Percentiles rank a stretch among this genome's conserved stretches.
These are phyloP conservation scores for Coracopsis vasa DNA, from an alignment of 2,113 vertebrate species.

Conservation along the genomic window DNA sequence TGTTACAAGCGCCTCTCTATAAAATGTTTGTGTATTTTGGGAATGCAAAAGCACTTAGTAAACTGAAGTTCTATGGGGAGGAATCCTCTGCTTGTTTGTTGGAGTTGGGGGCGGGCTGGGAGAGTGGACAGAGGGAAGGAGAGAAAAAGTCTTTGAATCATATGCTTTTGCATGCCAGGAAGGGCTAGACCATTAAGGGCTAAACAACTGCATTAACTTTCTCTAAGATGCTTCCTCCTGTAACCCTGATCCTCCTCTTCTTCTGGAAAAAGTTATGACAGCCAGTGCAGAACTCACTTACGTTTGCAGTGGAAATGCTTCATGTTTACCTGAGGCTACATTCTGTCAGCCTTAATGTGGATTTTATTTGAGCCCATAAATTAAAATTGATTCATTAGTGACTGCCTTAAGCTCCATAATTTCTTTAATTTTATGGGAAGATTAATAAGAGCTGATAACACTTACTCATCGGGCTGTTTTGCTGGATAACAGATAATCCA, in stretches of 20 bases:
- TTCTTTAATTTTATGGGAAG: slow-evolving; percentile 42
- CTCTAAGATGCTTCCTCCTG: not conserved
- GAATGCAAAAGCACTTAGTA: not conserved
- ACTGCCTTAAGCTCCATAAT: slow-evolving; percentile 49
- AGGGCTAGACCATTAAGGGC: not conserved
- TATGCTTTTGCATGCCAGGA: not conserved
- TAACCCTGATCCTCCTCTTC: not conserved
- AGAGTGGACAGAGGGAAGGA: not conserved
- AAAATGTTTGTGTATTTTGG: not conserved
- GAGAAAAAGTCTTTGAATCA: not conserved
- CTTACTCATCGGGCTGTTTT: slow-evolving; percentile 6
- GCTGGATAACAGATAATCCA: slow-evolving; percentile 16
- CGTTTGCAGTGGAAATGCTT: slow-evolving; percentile 24
- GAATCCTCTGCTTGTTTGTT: not conserved
- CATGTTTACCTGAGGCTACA: slow-evolving; percentile 33
- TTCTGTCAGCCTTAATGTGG: slow-evolving; percentile 56
- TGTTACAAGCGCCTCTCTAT: not conserved
- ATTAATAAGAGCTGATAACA: slow-evolving; percentile 36
- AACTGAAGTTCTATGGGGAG: not conserved
- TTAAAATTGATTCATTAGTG: slow-evolving; percentile 67
- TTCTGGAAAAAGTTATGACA: not conserved
- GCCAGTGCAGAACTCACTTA: not conserved
- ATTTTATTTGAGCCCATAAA: slow-evolving; percentile 66
- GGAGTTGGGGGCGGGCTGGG: not conserved
- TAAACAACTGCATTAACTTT: not conserved